Evolutionary conservation across 2,888 invertebrate genomes (phyloP).

Genomic region (Stenurella melanura): DNA sequence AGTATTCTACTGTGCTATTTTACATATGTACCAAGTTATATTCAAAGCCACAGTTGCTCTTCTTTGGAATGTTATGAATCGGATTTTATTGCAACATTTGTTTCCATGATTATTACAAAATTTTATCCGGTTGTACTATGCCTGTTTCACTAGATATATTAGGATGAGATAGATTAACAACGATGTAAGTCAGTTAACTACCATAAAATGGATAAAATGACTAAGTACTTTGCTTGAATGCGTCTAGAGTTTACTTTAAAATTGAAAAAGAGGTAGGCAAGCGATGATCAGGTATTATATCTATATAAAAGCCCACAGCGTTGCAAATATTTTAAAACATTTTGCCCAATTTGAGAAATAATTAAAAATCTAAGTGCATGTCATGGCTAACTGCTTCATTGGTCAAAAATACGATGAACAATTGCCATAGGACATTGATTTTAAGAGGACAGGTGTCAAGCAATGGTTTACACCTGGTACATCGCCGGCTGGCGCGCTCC

Average conservation of each 20-base stretch:
- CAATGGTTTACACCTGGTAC: slow-evolving; percentile 71
- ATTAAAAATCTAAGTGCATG: slow-evolving; percentile 32
- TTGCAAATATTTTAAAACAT: not conserved
- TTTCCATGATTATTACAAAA: too few relatives aligned
- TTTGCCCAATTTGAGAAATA: slow-evolving; percentile 24
- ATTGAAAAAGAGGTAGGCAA: not conserved
- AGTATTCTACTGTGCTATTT: too few relatives aligned
- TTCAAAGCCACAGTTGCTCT: too few relatives aligned
- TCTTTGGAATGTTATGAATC: too few relatives aligned
- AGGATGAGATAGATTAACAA: too few relatives aligned
- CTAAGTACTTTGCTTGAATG: not conserved
- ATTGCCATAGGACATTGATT: slow-evolving; percentile 72
- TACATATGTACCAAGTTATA: too few relatives aligned
- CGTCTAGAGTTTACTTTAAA: not conserved
- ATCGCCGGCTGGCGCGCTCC: slow-evolving; percentile 67
- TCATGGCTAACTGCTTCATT: slow-evolving; percentile 59
- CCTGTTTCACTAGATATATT: too few relatives aligned
- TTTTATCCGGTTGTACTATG: too few relatives aligned
- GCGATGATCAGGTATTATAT: not conserved
- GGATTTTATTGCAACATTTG: too few relatives aligned
- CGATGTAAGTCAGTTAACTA: too few relatives aligned
- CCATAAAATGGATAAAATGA: too few relatives aligned
- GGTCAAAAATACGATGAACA: slow-evolving; percentile 67
- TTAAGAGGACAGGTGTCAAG: slow-evolving; percentile 71
- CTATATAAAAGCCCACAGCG: not conserved